These are phyloP conservation scores for Lethenteron reissneri DNA, from an alignment of 2,113 vertebrate genomes.

Conservation along the genomic window DNA sequence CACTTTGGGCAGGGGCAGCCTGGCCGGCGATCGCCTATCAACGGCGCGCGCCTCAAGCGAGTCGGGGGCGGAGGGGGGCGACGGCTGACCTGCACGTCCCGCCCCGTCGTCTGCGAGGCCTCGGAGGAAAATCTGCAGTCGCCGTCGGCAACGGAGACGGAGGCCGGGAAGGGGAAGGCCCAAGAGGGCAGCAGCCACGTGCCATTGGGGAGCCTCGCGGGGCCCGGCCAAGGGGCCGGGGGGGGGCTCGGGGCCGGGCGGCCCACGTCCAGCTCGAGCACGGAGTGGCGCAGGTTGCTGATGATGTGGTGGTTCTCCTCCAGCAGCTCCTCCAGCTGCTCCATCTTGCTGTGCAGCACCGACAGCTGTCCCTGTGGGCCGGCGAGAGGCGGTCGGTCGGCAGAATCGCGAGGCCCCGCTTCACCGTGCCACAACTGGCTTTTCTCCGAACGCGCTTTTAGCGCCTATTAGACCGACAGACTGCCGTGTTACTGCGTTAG, in stretches of 20 bases:
- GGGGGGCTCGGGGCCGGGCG: no score
- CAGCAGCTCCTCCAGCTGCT: slow-evolving; percentile 89
- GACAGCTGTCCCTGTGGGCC: slow-evolving; percentile 71
- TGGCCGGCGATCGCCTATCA: no score
- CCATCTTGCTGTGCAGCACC: slow-evolving; percentile 84
- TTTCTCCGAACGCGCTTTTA: background rate
- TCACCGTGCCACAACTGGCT: slow-evolving; percentile 8
- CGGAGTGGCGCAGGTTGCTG: slow-evolving; percentile 95
- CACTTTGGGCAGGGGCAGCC: no score
- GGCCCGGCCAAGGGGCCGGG: no score
- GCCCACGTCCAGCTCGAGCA: slow-evolving; percentile 45
- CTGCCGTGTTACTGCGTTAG: background rate
- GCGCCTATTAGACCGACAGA: background rate
- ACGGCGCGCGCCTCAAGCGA: no score
- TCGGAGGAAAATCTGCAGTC: no score
- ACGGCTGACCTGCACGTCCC: no score
- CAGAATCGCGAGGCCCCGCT: background rate
- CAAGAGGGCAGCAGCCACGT: slow-evolving; percentile 69
- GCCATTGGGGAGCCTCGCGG: slow-evolving; percentile 31
- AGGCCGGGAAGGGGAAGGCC: slow-evolving; percentile 50
- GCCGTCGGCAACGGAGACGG: slow-evolving; percentile 21
- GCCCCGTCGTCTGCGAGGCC: no score
- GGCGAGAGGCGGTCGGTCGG: background rate
- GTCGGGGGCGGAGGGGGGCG: no score
- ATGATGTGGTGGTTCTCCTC: slow-evolving; percentile 98